Evolutionary conservation across 2,113 vertebrate species (phyloP).

Genomic region (Xenopus laevis): DNA sequence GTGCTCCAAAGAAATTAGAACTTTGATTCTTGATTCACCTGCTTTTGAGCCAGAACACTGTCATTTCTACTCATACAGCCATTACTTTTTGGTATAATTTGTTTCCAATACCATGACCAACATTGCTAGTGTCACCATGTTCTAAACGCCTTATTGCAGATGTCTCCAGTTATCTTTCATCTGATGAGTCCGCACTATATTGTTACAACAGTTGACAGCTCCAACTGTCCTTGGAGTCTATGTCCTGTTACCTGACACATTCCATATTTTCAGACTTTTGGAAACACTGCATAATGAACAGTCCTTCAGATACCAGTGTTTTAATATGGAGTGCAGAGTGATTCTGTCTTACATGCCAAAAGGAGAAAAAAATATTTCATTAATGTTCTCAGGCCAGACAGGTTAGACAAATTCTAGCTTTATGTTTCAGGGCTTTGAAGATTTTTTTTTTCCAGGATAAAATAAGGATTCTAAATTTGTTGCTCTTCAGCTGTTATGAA

Average conservation of each 20-base stretch:
- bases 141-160: slow-evolving; percentile 54
- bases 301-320: slow-evolving; percentile 50
- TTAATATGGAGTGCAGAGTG: slow-evolving; percentile 63
- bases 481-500: too few relatives aligned
- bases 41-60: too few relatives aligned
- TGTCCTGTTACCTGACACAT: slow-evolving; percentile 56
- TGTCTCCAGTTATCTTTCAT: slow-evolving; percentile 65
- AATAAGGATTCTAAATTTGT: slow-evolving; percentile 1
- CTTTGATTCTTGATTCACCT: too few relatives aligned
- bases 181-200: slow-evolving; percentile 59
- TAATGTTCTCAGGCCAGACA: slow-evolving; percentile 32
- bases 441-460: background rate
- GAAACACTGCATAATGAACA: slow-evolving; percentile 58
- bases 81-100: too few relatives aligned
- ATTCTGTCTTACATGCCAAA: slow-evolving; percentile 47
- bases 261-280: slow-evolving; percentile 60
- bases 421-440: slow-evolving; percentile 16
- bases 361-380: slow-evolving; percentile 43
- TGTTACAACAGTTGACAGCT: slow-evolving; percentile 61
- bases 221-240: slow-evolving; percentile 52
- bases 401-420: slow-evolving; percentile 13
- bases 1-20: too few relatives aligned
- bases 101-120: too few relatives aligned
- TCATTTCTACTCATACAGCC: too few relatives aligned
- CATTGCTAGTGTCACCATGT: too few relatives aligned